These are phyloP conservation scores for Pedetes capensis DNA, from an alignment of 2,113 vertebrate genomes.

Conservation along the genomic window DNA sequence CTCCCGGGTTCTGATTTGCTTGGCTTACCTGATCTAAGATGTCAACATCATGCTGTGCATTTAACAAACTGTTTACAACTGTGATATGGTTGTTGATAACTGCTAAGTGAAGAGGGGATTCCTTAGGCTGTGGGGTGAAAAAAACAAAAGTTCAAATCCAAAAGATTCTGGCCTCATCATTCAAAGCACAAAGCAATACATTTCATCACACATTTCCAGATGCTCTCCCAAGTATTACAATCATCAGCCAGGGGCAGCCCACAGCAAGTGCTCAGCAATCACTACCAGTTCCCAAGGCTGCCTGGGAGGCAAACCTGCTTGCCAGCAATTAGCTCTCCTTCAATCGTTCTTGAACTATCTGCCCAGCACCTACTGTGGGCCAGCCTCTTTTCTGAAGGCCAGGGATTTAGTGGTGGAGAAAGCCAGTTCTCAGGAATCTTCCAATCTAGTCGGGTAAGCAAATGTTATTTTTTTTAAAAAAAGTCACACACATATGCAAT, in stretches of 20 bases:
- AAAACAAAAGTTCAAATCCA: constrained; percentile 58
- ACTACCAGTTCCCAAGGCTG: background rate
- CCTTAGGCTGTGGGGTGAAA: constrained; percentile 84
- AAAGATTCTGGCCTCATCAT: background rate
- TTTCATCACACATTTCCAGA: background rate
- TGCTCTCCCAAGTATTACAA: background rate
- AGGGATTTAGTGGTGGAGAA: background rate
- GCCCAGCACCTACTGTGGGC: background rate
- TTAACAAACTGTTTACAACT: constrained; percentile 86
- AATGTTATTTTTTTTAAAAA: background rate
- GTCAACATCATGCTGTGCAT: constrained; percentile 84
- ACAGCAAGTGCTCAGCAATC: background rate
- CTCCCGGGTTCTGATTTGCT: background rate
- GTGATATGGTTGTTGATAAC: constrained; percentile 85
- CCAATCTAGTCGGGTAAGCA: background rate
- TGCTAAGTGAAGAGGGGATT: constrained; percentile 90
- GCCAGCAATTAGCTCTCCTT: too few relatives aligned
- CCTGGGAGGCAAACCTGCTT: background rate
- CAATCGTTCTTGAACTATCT: background rate
- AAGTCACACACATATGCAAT: background rate
- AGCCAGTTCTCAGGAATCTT: background rate
- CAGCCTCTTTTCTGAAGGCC: background rate
- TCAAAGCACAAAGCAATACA: background rate
- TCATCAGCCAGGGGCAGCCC: rapidly evolving
- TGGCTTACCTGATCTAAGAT: constrained; percentile 86